A percentile compares a stretch with the other conserved stretches of the same genome.
phyloP scores from a whole-genome alignment of 2,888 invertebrate species.

The Acleris laterana region DNA sequence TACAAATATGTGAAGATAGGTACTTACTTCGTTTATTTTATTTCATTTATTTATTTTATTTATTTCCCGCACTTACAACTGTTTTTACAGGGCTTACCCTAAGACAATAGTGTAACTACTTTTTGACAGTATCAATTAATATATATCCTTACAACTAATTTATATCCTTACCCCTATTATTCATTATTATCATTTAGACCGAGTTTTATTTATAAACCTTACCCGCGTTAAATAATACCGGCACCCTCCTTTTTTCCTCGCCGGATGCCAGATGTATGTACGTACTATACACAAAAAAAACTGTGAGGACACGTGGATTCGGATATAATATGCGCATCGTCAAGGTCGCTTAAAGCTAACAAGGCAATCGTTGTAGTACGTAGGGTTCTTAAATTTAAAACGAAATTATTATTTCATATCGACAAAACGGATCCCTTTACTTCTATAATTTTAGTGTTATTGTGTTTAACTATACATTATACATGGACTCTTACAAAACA shows the following conservation, averaged over 20 bases:
- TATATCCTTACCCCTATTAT: too few species aligned
- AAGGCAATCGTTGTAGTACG: slow-evolving; percentile 46
- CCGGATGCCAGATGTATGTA: slow-evolving; percentile 37
- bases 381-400: slow-evolving; percentile 39
- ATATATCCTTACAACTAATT: too few species aligned
- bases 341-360: slow-evolving; percentile 62
- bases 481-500: too few species aligned
- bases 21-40: too few species aligned
- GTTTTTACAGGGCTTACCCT: too few species aligned
- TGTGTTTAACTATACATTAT: too few species aligned
- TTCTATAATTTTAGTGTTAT: slow-evolving; percentile 12
- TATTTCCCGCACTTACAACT: too few species aligned
- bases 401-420: slow-evolving; percentile 44
- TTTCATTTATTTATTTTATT: too few species aligned
- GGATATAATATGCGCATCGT: slow-evolving; percentile 46
- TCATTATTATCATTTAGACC: too few species aligned
- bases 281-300: slow-evolving; percentile 31
- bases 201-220: slow-evolving; percentile 6
- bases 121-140: too few species aligned
- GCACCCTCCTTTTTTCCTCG: slow-evolving; percentile 28
- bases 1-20: neutral
- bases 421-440: neutral
- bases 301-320: slow-evolving; percentile 36
- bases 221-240: slow-evolving; percentile 15
- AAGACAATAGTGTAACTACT: too few species aligned